These are phyloP conservation scores for Polyploca ridens DNA, from an alignment of 2,888 invertebrate genomes.

Conservation along the genomic window DNA sequence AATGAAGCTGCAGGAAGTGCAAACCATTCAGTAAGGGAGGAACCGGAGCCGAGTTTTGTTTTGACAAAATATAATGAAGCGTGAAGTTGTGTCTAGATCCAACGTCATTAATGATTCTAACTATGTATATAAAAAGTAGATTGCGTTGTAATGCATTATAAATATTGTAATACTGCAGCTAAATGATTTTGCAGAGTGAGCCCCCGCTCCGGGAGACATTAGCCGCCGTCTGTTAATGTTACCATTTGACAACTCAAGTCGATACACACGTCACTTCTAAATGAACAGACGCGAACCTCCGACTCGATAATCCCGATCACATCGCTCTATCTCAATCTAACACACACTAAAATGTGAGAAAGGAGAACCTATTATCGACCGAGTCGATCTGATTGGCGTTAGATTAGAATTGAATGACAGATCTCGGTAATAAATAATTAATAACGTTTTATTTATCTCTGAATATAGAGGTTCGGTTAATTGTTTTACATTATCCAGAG, in stretches of 20 bases:
- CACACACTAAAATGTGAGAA: not conserved
- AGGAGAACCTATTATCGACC: not conserved
- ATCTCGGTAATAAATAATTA: constrained; percentile 33
- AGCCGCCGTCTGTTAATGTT: constrained; percentile 10
- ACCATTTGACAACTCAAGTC: constrained; percentile 11
- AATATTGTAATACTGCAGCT: not conserved
- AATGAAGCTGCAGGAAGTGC: too few relatives aligned
- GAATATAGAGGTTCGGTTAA: constrained; percentile 1
- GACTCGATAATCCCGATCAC: constrained; percentile 1
- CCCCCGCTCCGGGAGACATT: not conserved
- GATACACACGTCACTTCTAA: constrained; percentile 5
- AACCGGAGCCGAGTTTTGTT: too few relatives aligned
- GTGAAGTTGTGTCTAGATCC: too few relatives aligned
- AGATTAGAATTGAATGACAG: constrained; percentile 9
- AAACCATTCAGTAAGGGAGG: too few relatives aligned
- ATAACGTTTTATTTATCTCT: constrained; percentile 22
- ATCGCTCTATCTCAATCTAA: not conserved
- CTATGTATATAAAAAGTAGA: too few relatives aligned
- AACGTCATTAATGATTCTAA: too few relatives aligned
- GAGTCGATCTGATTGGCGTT: constrained; percentile 8
- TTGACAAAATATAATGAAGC: too few relatives aligned
- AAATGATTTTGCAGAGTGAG: not conserved
- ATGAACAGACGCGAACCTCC: constrained; percentile 6
- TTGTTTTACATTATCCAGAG: not conserved
- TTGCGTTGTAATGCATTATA: not conserved